Conservation (phyloP, 2,113 vertebrate species). For the Nerophis lumbriciformis region DNA sequence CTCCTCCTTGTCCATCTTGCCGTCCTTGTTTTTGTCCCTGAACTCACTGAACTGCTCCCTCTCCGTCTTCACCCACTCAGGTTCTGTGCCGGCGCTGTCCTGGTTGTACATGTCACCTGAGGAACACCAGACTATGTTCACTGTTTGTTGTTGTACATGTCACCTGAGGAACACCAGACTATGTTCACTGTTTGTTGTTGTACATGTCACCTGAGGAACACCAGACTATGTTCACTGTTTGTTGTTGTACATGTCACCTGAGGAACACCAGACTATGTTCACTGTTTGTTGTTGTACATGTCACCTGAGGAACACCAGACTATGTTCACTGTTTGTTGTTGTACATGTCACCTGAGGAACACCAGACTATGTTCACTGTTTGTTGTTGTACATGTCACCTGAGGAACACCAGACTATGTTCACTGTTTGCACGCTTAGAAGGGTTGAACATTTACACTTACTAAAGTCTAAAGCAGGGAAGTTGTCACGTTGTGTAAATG, state of each 20-base stretch:
- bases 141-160: slow-evolving; percentile 99
- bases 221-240: not conserved
- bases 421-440: too few relatives aligned
- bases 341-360: slow-evolving; percentile 84
- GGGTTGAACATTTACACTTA: too few relatives aligned
- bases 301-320: slow-evolving; percentile 72
- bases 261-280: not conserved
- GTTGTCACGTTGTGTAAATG: too few relatives aligned
- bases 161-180: slow-evolving; percentile 67
- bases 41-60: slow-evolving; percentile 93
- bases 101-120: slow-evolving; percentile 97
- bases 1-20: slow-evolving; percentile 94
- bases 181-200: too few relatives aligned
- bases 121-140: not conserved
- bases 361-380: not conserved
- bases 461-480: too few relatives aligned
- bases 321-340: too few relatives aligned
- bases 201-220: slow-evolving; percentile 83
- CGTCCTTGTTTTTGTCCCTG: slow-evolving; percentile 91
- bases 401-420: not conserved
- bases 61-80: slow-evolving; percentile 95
- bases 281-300: slow-evolving; percentile 68
- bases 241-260: slow-evolving; percentile 96
- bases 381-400: slow-evolving; percentile 97
- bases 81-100: slow-evolving; percentile 81